These are phyloP conservation scores for Strix occidentalis DNA, from an alignment of 2,797 vertebrate genomes.

Conservation along the genomic window DNA sequence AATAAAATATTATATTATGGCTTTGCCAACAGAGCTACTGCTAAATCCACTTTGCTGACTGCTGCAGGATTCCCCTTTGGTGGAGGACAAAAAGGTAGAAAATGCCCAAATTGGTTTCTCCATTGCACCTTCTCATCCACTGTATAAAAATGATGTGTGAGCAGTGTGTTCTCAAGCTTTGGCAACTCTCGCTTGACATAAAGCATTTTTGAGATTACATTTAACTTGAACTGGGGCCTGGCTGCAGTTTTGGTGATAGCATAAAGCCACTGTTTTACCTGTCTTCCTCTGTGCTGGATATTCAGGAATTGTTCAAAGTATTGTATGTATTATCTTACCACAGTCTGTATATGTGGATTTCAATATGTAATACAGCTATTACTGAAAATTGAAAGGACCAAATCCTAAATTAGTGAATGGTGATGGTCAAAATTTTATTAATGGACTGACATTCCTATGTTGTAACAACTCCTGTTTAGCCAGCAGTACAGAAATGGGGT, in stretches of 20 bases:
- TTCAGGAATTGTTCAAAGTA: neutral
- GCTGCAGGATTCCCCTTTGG: neutral
- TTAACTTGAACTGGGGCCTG: neutral
- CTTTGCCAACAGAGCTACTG: neutral
- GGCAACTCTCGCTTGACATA: neutral
- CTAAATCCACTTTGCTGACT: neutral
- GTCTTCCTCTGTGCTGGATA: neutral
- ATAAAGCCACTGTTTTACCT: neutral
- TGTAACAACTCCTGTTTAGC: neutral
- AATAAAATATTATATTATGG: neutral
- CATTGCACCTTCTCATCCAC: neutral
- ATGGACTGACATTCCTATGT: neutral
- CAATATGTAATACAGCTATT: neutral
- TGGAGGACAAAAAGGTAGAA: neutral
- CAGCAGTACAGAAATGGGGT: neutral
- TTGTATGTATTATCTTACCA: neutral
- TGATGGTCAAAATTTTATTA: neutral
- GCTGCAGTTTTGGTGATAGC: neutral
- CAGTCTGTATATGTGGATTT: neutral
- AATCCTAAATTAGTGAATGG: neutral
- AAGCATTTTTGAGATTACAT: neutral
- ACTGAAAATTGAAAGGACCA: neutral
- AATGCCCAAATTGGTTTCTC: neutral
- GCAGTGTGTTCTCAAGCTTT: neutral
- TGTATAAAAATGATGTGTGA: neutral